phyloP scores from a whole-genome alignment of 2,888 invertebrate genomes.

The Drosophila mercatorum region DNA sequence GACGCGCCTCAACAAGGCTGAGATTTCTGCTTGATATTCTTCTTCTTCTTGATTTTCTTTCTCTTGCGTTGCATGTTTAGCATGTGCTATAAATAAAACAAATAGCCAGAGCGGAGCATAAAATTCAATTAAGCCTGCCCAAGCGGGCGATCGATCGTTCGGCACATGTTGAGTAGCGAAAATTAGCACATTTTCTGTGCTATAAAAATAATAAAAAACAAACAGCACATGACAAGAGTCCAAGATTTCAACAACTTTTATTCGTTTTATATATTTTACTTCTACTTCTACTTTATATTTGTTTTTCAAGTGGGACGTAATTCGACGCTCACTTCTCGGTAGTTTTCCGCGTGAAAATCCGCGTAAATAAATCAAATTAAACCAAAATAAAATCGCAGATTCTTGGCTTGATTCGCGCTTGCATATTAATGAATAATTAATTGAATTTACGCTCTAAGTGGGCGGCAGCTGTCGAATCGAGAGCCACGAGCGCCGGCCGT shows the following conservation, averaged over 20 bases:
- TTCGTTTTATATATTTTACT: background rate
- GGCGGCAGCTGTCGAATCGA: constrained; percentile 23
- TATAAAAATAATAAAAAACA: constrained; percentile 30
- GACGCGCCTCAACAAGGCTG: constrained; percentile 33
- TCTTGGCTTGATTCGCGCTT: constrained; percentile 42
- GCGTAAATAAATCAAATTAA: background rate
- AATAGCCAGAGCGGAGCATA: constrained; percentile 8
- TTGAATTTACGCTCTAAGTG: constrained; percentile 41
- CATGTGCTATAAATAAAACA: constrained; percentile 51
- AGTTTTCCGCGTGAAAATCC: constrained; percentile 27
- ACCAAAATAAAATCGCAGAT: constrained; percentile 5
- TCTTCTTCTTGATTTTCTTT: background rate
- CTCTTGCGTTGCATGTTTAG: constrained; percentile 41
- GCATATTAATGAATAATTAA: constrained; percentile 43
- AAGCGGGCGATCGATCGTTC: background rate
- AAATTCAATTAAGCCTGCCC: constrained; percentile 39
- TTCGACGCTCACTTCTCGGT: constrained; percentile 5
- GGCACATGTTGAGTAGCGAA: constrained; percentile 28
- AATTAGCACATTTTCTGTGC: constrained; percentile 44
- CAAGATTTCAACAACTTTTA: constrained; percentile 6
- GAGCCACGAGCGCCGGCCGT: constrained; percentile 37
- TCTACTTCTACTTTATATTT: background rate
- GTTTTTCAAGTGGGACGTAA: background rate
- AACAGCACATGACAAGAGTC: constrained; percentile 45
- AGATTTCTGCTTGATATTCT: background rate